These are phyloP conservation scores for Champsocephalus gunnari DNA, from an alignment of 2,797 vertebrate species.

Conservation along the genomic window DNA sequence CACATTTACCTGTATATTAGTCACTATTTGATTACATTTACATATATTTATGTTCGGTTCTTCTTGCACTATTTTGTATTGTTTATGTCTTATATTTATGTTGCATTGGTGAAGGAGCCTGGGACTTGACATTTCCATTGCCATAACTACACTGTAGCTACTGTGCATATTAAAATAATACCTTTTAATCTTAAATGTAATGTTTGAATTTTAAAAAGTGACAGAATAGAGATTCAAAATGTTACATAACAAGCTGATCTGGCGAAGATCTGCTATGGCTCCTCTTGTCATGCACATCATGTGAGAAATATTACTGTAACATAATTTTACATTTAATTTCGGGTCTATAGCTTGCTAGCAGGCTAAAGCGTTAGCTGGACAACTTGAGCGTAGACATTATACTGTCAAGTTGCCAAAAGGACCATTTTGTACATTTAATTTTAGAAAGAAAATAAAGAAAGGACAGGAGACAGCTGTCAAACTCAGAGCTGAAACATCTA, in stretches of 20 bases:
- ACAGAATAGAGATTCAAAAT: not conserved
- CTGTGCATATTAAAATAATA: too few species aligned
- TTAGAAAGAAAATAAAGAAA: not conserved
- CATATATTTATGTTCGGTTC: too few species aligned
- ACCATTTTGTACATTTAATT: not conserved
- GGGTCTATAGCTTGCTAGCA: conserved; percentile 8
- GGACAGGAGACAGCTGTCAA: not conserved
- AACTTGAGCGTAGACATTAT: conserved; percentile 44
- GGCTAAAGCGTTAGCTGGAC: conserved; percentile 48
- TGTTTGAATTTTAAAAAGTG: conserved; percentile 2
- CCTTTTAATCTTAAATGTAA: too few species aligned
- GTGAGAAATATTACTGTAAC: not conserved
- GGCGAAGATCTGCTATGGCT: not conserved
- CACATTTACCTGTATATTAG: too few species aligned
- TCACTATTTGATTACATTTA: too few species aligned
- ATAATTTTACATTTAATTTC: not conserved
- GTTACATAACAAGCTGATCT: conserved; percentile 49
- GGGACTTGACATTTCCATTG: too few species aligned
- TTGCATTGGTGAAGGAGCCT: too few species aligned
- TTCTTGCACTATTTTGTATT: too few species aligned
- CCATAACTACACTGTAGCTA: too few species aligned
- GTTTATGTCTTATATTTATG: too few species aligned
- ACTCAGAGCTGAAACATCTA: not conserved
- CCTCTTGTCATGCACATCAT: not conserved
- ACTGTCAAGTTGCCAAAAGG: conserved; percentile 23